Evolutionary conservation across 2,888 invertebrate genomes (phyloP).

Genomic region (Drosophila rellima): DNA sequence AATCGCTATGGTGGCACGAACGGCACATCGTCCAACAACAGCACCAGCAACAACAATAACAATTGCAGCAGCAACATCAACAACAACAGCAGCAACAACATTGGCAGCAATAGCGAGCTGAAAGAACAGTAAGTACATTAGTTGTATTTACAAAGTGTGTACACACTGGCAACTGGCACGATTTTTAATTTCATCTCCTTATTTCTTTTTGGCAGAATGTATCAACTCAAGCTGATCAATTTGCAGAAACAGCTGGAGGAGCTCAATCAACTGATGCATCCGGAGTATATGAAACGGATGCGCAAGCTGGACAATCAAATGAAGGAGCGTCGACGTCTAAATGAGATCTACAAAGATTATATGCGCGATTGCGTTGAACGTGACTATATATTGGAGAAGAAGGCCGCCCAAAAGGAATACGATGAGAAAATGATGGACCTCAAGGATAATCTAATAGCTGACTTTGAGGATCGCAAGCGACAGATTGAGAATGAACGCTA

Average conservation of each 20-base stretch:
- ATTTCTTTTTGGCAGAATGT: slow-evolving; percentile 88
- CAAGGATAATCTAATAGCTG: slow-evolving; percentile 94
- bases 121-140: slow-evolving; percentile 84
- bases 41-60: slow-evolving; percentile 27
- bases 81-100: slow-evolving; percentile 57
- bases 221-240: slow-evolving; percentile 95
- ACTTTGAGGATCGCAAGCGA: slow-evolving; percentile 96
- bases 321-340: slow-evolving; percentile 92
- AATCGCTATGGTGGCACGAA: slow-evolving; percentile 73
- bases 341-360: slow-evolving; percentile 92
- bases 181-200: neutral
- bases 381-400: slow-evolving; percentile 95
- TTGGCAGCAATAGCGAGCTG: slow-evolving; percentile 83
- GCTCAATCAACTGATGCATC: slow-evolving; percentile 93
- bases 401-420: slow-evolving; percentile 95
- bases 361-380: slow-evolving; percentile 94
- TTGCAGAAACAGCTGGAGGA: slow-evolving; percentile 96
- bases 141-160: neutral
- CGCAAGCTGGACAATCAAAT: slow-evolving; percentile 93
- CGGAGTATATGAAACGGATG: slow-evolving; percentile 93
- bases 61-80: slow-evolving; percentile 27
- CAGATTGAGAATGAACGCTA: slow-evolving; percentile 95
- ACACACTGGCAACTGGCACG: neutral
- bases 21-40: slow-evolving; percentile 61
- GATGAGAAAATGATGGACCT: slow-evolving; percentile 96